Evolutionary conservation across 2,797 vertebrate species (phyloP).

Genomic region (Smutsia temminckii): DNA sequence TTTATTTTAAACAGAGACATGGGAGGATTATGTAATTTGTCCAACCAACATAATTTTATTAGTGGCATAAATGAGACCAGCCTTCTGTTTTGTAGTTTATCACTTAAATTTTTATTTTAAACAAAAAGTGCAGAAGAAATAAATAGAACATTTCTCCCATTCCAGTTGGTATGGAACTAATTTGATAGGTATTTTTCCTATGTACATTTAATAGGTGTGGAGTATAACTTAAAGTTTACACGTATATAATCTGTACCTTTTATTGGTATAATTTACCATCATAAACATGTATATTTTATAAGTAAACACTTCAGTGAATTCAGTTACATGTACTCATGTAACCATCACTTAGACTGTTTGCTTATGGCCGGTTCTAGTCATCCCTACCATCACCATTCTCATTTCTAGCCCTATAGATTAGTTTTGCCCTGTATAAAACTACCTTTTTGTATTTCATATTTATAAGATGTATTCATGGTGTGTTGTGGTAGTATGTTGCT

Average conservation of each 20-base stretch:
- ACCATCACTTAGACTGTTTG: neutral
- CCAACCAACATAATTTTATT: neutral
- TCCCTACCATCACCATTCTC: neutral
- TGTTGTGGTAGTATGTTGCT: neutral
- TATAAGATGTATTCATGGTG: neutral
- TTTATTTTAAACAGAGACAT: constrained; percentile 31
- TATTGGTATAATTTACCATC: neutral
- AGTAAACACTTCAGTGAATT: neutral
- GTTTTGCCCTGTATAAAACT: constrained; percentile 13
- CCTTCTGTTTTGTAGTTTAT: neutral
- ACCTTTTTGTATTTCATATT: neutral
- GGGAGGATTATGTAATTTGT: neutral
- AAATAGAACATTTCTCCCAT: neutral
- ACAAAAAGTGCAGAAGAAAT: neutral
- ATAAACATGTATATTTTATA: neutral
- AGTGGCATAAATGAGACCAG: neutral
- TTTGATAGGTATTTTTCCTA: neutral
- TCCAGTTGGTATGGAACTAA: neutral
- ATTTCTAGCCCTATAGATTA: neutral
- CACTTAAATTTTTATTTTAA: neutral
- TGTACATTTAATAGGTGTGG: neutral
- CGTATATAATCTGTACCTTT: neutral
- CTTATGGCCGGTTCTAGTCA: neutral
- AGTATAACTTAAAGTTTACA: neutral
- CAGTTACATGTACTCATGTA: neutral